Evolutionary conservation across 2,797 vertebrate species (phyloP), one percentile per base, ranked within the genome.

Genomic region (Sebastes itinus): DNA sequence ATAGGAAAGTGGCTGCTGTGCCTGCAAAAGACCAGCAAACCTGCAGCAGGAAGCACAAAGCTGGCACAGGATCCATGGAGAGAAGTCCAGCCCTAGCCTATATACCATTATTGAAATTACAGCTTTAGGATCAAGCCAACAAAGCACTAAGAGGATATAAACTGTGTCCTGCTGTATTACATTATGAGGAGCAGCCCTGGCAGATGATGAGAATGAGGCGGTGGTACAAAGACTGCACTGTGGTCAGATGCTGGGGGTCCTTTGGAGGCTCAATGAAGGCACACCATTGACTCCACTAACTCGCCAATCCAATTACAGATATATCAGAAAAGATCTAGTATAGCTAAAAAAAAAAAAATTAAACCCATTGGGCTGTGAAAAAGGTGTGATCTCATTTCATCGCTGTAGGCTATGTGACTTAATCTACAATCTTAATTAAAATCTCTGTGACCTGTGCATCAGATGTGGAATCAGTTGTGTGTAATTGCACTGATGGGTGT

Each of bases 401-500:
- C 22, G 30, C 18, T 13, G 12, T 30, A 72, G 42, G 42, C 42
- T 46, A 46, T 61, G 59, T 75, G 69, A 76, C 75, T 85, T 84
- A 80, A 86, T 85, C 38, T 23, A 8, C 22, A 76, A 49, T 80
- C 66, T 63, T 75, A 82, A 89, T 85, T 87, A 73, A 87, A 81
- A 72, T 79, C 63, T 77, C 35, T 61, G 33, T 71, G 63, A 71
- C 22, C 70, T 42, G 75, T 61, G 72, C 52, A 30, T 64, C 72
- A 75, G 84, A 83, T 87, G 88, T 87, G 82, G 58, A 87, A 77
- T 90, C 59, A 71, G 28, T 54, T 66, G 73, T 81, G 72, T 92
- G 72, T 91, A 92, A 91, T 87, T 89, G 78, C 83, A 73, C 63
- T 81, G 80, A 92, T 85, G 91, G 92, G 91, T 84, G 92, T 92